Percentiles rank a stretch among this genome's conserved stretches.
These are phyloP conservation scores for Actenoides hombroni DNA, from an alignment of 2,113 vertebrate genomes.

Conservation along the genomic window DNA sequence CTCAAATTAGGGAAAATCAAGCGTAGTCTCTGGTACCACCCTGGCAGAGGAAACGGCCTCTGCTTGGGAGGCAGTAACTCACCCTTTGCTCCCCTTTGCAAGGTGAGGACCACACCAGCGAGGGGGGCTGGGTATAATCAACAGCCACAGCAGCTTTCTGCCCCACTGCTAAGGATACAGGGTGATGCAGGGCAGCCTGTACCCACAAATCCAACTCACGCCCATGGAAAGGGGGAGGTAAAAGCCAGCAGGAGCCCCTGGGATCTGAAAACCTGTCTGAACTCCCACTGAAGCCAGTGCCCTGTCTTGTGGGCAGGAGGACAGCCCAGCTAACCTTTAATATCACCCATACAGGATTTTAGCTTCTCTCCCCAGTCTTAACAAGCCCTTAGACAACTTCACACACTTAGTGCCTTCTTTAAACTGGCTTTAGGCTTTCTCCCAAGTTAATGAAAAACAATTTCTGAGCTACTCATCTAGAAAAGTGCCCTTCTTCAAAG, in stretches of 20 bases:
- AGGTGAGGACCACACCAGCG: fast-evolving
- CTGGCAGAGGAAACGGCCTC: not conserved
- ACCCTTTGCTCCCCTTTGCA: not conserved
- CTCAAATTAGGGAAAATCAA: not conserved
- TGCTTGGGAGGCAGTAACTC: not conserved
- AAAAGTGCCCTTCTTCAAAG: slow-evolving; percentile 56
- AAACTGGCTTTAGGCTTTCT: slow-evolving; percentile 32
- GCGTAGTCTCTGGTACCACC: fast-evolving
- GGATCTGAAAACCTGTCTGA: no score
- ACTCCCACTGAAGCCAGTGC: not conserved
- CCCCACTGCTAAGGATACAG: not conserved
- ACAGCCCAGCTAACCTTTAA: not conserved
- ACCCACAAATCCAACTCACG: not conserved
- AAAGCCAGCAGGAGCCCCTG: not conserved
- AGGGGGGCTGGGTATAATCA: not conserved
- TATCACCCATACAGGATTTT: no score
- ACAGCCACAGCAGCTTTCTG: not conserved
- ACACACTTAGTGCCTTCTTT: not conserved
- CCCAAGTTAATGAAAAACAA: slow-evolving; percentile 29
- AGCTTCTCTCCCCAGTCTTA: not conserved
- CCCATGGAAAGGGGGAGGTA: not conserved
- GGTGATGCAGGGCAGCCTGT: not conserved
- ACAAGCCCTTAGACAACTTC: not conserved
- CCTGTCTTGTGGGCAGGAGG: not conserved
- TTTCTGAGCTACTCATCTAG: slow-evolving; percentile 13